Base-by-base conservation (phyloP, 1,140 invertebrate species). In the Heliconius nattereri region DNA sequence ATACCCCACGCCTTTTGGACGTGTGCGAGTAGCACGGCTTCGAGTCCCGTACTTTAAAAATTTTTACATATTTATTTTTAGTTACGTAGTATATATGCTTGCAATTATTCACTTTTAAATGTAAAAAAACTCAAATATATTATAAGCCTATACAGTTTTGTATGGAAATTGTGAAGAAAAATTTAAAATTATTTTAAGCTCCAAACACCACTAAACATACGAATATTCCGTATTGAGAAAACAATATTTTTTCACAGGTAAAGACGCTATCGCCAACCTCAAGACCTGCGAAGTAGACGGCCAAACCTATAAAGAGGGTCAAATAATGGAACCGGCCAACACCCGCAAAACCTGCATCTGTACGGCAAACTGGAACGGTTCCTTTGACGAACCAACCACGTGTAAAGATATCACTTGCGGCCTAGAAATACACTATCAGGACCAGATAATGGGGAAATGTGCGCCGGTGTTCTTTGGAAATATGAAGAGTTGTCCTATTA, bases 321-420 rank as follows among this genome's bases (percentile, higher is more conserved):
- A 95, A 85, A 83, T 81, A 2, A 95, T 95, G 83, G 91, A 95
- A 76, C 95, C 95, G 0, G 88, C 90, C 40, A 90, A 94, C 49
- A 94, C 92, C 0, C 91, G 91, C 52, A 93, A 94, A 82, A 88
- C 84, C 0, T 96, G 95, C 81, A 85, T 95, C 16, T 96, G 95
- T 66, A 92, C 91, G 0, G 85, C 89, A 3, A 82, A 93, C 29
- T 95, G 90, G 88, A 89, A 93, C 78, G 93, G 89, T 16, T 87
- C 87, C 6, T 83, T 88, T 16, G 87, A 94, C 35, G 90, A 89
- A 74, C 71, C 84, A 0, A 37, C 85, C 8, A 90, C 81, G 82
- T 96, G 95, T 83, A 84, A 87, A 7, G 93, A 95, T 78, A 91
- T 95, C 32, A 92, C 95, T 84, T 96, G 95, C 76, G 95, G 94